Percentiles rank a stretch among this genome's conserved stretches.
Evolutionary conservation across 2,113 vertebrate species (phyloP).

Genomic region (Oenanthe melanoleuca): DNA sequence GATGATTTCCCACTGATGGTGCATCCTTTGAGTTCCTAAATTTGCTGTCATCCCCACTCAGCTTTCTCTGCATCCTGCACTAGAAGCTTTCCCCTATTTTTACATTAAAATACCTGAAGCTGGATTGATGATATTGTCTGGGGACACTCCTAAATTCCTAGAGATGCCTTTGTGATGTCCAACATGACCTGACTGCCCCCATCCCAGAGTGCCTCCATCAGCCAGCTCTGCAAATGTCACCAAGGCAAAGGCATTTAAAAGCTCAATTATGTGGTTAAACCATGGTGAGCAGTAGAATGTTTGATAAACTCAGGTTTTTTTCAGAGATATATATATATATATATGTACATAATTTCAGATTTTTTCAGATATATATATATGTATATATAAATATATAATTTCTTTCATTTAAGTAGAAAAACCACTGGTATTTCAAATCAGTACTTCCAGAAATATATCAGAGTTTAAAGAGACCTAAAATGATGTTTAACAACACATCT

Average conservation of each 20-base stretch:
- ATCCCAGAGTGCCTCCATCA: background rate
- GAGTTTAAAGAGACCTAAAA: background rate
- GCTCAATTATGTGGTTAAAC: background rate
- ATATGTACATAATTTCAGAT: background rate
- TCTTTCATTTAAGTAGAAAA: background rate
- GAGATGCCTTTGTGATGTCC: background rate
- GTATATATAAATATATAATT: background rate
- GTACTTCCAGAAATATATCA: conserved; percentile 9
- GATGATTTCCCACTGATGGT: background rate
- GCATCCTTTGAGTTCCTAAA: background rate
- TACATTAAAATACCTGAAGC: background rate
- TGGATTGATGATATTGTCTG: background rate
- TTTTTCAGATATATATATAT: too few species aligned
- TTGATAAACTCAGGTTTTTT: background rate
- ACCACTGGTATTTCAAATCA: background rate
- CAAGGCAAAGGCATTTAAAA: background rate
- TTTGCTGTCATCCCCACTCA: background rate
- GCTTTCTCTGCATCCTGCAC: background rate
- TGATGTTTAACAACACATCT: background rate
- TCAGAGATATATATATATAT: background rate
- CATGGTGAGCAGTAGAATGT: background rate
- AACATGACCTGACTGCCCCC: background rate
- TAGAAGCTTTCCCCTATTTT: background rate
- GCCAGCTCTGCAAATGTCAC: background rate
- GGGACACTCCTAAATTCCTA: background rate